These are phyloP conservation scores for Eurytoma californica DNA, from an alignment of 2,888 invertebrate species.

Conservation along the genomic window DNA sequence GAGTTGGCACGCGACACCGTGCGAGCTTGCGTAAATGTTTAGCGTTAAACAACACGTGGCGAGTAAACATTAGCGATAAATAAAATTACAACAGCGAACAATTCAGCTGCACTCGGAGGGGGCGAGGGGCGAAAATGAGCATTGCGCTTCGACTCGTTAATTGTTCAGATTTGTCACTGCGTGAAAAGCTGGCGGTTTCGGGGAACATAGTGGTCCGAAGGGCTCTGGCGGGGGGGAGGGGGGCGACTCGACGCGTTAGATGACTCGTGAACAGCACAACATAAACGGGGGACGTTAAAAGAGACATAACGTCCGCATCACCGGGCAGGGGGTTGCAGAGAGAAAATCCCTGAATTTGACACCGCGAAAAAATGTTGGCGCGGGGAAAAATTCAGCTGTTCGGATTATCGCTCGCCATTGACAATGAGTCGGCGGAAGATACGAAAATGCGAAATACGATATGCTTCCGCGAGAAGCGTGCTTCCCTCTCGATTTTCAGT, in stretches of 20 bases:
- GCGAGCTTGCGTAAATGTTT: background rate
- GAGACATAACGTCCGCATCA: background rate
- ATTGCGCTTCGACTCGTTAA: conserved; percentile 65
- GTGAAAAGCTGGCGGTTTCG: conserved; percentile 61
- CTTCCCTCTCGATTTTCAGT: background rate
- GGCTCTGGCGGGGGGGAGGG: background rate
- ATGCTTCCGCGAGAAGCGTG: too few species aligned
- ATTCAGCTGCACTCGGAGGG: background rate
- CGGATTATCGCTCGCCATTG: background rate
- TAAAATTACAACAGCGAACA: conserved; percentile 38
- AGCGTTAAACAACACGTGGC: background rate
- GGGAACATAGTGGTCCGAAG: conserved; percentile 2
- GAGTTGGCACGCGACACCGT: too few species aligned
- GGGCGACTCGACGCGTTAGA: conserved; percentile 31
- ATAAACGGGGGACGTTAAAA: background rate
- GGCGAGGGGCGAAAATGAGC: conserved; percentile 43
- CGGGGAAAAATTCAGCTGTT: conserved; percentile 10
- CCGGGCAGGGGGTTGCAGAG: background rate
- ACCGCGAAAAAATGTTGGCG: background rate
- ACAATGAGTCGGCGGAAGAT: background rate
- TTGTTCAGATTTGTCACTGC: conserved; percentile 68
- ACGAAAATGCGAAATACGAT: too few species aligned
- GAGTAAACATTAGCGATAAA: conserved; percentile 12
- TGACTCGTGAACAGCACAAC: conserved; percentile 32
- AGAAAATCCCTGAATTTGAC: conserved; percentile 20